Evolutionary conservation across 1,140 invertebrate genomes (phyloP).

Genomic region (Proctacanthus coquilletti): DNA sequence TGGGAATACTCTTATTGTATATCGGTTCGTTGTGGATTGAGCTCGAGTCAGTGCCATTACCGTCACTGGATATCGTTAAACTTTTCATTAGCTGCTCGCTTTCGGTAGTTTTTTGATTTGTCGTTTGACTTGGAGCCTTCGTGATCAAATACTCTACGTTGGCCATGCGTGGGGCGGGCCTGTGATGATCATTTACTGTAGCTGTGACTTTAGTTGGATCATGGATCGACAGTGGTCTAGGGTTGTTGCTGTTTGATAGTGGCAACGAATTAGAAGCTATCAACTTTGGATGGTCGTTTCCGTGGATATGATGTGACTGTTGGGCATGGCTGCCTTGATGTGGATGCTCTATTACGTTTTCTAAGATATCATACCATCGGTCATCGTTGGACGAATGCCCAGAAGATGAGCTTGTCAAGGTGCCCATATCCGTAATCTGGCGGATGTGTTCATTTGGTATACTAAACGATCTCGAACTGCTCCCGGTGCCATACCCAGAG

Average conservation of each 20-base stretch:
- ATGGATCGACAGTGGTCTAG: conserved; percentile 31
- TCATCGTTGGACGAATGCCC: conserved; percentile 48
- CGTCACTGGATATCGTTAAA: conserved; percentile 28
- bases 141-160: conserved; percentile 11
- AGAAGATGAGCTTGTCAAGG: conserved; percentile 44
- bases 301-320: conserved; percentile 12
- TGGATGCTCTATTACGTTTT: conserved; percentile 1
- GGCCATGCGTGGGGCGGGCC: conserved; percentile 10
- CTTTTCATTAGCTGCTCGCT: conserved; percentile 24
- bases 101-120: conserved; percentile 8
- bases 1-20: conserved; percentile 9
- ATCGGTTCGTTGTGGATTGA: conserved; percentile 26
- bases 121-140: not conserved
- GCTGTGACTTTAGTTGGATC: conserved; percentile 28
- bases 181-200: conserved; percentile 8
- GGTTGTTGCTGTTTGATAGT: conserved; percentile 26
- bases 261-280: conserved; percentile 3
- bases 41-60: conserved; percentile 36
- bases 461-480: conserved; percentile 35
- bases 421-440: conserved; percentile 23
- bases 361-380: conserved; percentile 37
- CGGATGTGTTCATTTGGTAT: conserved; percentile 7
- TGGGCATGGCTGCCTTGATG: conserved; percentile 7
- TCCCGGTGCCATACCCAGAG: conserved; percentile 71
- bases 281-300: conserved; percentile 8